Evolutionary conservation across 2,888 invertebrate species (phyloP).

Genomic region (Escarpia spicata): DNA sequence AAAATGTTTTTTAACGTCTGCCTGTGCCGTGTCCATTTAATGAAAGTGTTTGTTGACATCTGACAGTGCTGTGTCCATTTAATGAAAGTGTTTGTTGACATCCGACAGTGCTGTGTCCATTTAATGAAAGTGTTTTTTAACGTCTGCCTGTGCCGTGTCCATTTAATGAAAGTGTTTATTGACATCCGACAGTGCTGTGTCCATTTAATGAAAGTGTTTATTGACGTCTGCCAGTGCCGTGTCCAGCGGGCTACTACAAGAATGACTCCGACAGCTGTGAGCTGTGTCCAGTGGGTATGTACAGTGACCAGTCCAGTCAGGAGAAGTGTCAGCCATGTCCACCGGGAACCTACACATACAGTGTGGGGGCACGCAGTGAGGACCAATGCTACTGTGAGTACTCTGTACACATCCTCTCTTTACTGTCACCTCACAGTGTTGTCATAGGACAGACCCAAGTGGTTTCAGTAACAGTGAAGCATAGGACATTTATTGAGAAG

Average conservation of each 20-base stretch:
- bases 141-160: too few species aligned
- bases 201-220: slow-evolving; percentile 20
- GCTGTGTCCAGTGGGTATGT: slow-evolving; percentile 89
- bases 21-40: too few species aligned
- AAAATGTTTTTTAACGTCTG: too few species aligned
- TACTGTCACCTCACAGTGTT: neutral
- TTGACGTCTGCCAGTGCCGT: slow-evolving; percentile 73
- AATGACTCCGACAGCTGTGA: slow-evolving; percentile 78
- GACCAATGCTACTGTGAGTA: slow-evolving; percentile 46
- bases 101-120: too few species aligned
- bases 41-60: too few species aligned
- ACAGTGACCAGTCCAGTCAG: slow-evolving; percentile 91
- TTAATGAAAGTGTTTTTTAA: too few species aligned
- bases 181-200: too few species aligned
- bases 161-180: too few species aligned
- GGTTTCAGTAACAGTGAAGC: neutral
- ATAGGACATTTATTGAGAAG: neutral
- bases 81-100: too few species aligned
- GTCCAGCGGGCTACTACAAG: slow-evolving; percentile 45
- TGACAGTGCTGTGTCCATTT: too few species aligned
- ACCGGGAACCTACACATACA: slow-evolving; percentile 86
- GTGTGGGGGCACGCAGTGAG: slow-evolving; percentile 36
- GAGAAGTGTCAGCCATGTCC: slow-evolving; percentile 90
- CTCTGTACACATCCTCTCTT: neutral
- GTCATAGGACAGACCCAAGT: neutral